phyloP scores from a whole-genome alignment of 2,888 invertebrate species.

The Tromatobia lineatoria region DNA sequence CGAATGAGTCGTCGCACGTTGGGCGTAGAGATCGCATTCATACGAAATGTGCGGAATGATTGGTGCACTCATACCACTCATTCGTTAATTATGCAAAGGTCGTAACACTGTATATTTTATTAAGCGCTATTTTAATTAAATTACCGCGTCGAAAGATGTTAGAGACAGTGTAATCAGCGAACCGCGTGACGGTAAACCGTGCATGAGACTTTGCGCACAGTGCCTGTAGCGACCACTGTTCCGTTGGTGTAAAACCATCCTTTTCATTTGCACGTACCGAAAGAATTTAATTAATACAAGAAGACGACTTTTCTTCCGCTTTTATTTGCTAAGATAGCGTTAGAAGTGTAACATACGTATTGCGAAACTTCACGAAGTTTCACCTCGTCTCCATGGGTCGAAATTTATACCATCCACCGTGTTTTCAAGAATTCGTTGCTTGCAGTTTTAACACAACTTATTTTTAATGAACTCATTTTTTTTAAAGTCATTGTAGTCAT shows the following conservation, averaged over 20 bases:
- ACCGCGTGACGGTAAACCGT: constrained; percentile 23
- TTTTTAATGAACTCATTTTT: too few species aligned
- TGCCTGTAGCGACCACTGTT: background rate
- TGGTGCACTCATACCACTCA: constrained; percentile 5
- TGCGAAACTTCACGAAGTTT: background rate
- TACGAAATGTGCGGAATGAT: constrained; percentile 18
- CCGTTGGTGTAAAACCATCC: background rate
- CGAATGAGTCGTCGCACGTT: background rate
- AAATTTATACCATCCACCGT: background rate
- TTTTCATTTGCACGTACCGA: constrained; percentile 13
- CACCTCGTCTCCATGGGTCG: background rate
- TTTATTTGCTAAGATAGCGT: background rate
- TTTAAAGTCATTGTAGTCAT: too few species aligned
- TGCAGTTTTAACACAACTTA: too few species aligned
- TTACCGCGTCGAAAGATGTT: constrained; percentile 38
- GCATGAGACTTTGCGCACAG: background rate
- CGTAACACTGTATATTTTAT: constrained; percentile 24
- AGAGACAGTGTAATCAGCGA: constrained; percentile 34
- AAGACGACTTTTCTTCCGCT: background rate
- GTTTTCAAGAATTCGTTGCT: background rate
- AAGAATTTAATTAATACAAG: constrained; percentile 44
- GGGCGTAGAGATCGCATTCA: constrained; percentile 25
- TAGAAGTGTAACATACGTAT: background rate
- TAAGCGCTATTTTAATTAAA: constrained; percentile 43
- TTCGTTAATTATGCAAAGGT: constrained; percentile 46